Evolutionary conservation across 37 sponge, comb jelly and placozoan genomes (phyloP), one percentile per base, ranked within the genome.

Genomic region (Cliona cf. orientalis): DNA sequence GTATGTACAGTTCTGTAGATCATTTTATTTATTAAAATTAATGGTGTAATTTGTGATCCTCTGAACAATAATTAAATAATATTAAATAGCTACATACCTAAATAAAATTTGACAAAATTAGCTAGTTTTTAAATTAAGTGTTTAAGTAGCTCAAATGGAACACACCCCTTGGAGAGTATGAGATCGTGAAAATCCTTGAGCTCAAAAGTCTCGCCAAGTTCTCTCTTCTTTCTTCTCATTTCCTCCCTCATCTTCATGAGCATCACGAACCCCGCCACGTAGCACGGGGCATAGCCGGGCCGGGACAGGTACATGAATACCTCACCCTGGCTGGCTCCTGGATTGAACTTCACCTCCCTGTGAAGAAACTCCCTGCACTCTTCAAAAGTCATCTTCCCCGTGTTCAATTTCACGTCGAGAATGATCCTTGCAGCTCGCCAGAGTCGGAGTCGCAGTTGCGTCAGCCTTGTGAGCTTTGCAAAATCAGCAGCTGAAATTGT

Each of bases 341-440:
- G 49, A 40, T 82, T 76, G 58, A 88, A 88, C 82, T 77, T 67
- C 19, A 88, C 73, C 60, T 88, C 89, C 1, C 37, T 33, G 39
- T 71, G 72, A 1, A 88, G 78, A 68, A 88, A 81, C 38, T 81
- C 70, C 11, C 41, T 70, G 36, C 82, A 81, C 21, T 69, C 71
- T 28, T 74, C 77, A 75, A 88, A 67, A 1, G 82, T 58, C 60
- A 88, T 23, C 29, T 69, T 28, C 0, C 83, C 78, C 12, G 49
- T 66, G 73, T 88, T 81, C 34, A 88, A 33, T 78, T 81, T 88
- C 22, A 82, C 74, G 61, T 88, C 89, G 7, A 88, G 37, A 39
- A 88, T 88, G 22, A 88, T 40, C 34, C 89, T 72, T n/a, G 89
- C 89, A 44, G 89, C 82, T 61, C 89, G 67, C 89, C 89, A 88